Base-by-base conservation (phyloP, 1,140 invertebrate genomes). In the Musca domestica region DNA sequence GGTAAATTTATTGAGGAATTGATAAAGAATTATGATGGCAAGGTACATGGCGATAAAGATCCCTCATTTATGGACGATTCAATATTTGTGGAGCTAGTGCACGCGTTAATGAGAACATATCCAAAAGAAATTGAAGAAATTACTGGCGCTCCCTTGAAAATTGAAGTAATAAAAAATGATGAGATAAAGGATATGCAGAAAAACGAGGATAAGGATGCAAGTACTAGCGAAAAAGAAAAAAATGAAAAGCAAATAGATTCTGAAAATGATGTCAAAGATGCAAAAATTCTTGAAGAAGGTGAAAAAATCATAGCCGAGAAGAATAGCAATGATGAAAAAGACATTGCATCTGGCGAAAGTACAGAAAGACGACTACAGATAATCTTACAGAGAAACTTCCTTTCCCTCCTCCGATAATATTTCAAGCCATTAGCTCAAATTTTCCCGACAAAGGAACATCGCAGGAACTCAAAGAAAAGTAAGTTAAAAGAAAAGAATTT, bases 1-100 rank as follows among this genome's bases (percentile, higher is more conserved):
- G 93, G 93, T 15, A 93, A 93, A 69, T 99, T 98, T 82, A 98
- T 98, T 71, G 95, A 98, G 82, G 97, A 99, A 83, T 84, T 99
- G 10, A 93, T 99, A 41, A 97, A 97, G 81, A 98, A 98, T 85
- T 99, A 98, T 82, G 96, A 99, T 84, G 96, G 95, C 51, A 97
- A 97, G 87, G 95, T 98, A 65, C 86, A 88, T 80, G 88, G 95
- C n/a, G 95, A 98, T 77, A 88, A 91, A 73, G 93, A 95, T 83
- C 89, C 90, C 25, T 93, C 92, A 10, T 95, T 95, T 74, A 94
- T 98, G 76, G 95, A 98, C 77, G 95, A 98, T 84, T 90, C 95
- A 65, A 87, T 97, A 22, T 96, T 98, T 84, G 90, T 98, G n/a
- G 94, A 96, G 73, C 82, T 98, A 46, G 95, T 98, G 0, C 91